phyloP scores from a whole-genome alignment of 2,888 invertebrate genomes.

The Camptogramma bilineatum region DNA sequence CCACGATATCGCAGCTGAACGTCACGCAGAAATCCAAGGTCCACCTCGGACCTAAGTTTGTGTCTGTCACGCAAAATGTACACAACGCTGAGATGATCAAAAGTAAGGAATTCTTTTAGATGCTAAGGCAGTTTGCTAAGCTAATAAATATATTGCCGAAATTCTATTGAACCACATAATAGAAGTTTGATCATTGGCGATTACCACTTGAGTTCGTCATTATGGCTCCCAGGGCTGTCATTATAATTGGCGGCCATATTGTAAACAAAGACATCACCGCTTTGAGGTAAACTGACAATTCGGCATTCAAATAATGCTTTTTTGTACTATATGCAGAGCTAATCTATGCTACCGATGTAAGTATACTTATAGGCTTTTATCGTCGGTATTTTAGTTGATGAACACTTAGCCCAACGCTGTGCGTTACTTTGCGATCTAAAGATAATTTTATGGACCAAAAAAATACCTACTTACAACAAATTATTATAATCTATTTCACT shows the following conservation, averaged over 20 bases:
- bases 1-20: slow-evolving; percentile 62
- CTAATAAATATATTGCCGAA: neutral
- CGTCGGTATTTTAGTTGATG: no score
- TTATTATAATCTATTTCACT: no score
- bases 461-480: no score
- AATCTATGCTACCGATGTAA: no score
- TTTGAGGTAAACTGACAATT: neutral
- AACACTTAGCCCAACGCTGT: no score
- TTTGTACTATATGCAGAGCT: no score
- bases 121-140: neutral
- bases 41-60: slow-evolving; percentile 74
- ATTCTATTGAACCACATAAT: neutral
- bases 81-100: slow-evolving; percentile 73
- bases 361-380: no score
- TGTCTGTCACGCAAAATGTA: slow-evolving; percentile 71
- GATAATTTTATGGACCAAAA: no score
- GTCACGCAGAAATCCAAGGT: slow-evolving; percentile 67
- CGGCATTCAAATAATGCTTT: no score
- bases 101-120: slow-evolving; percentile 60
- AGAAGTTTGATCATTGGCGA: neutral
- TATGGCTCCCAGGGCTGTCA: neutral
- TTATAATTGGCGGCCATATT: neutral
- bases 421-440: no score
- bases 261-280: neutral
- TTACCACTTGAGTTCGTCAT: neutral